These are phyloP conservation scores for Taurulus bubalis DNA, from an alignment of 2,113 vertebrate species.

Conservation along the genomic window DNA sequence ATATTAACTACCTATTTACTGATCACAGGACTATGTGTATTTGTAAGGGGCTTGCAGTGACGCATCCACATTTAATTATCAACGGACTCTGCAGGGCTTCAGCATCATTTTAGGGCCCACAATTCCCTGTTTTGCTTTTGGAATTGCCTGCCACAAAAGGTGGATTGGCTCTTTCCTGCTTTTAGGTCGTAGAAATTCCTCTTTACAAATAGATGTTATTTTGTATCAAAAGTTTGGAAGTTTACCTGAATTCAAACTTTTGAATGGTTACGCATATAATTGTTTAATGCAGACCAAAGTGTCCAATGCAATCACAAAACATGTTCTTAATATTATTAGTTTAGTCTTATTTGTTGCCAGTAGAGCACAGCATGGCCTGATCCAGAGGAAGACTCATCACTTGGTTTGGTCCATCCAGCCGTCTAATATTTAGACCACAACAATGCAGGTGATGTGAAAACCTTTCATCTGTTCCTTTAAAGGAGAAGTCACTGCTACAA, in stretches of 20 bases:
- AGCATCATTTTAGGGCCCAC: neutral
- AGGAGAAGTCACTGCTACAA: constrained; percentile 4
- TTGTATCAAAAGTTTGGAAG: neutral
- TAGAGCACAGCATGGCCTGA: constrained; percentile 46
- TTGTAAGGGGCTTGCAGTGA: neutral
- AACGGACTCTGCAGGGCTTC: neutral
- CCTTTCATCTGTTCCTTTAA: constrained; percentile 33
- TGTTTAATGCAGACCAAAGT: neutral
- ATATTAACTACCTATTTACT: neutral
- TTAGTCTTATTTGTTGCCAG: neutral
- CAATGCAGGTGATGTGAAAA: constrained; percentile 10
- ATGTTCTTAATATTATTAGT: neutral
- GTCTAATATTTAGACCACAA: constrained; percentile 12
- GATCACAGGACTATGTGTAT: too few relatives aligned
- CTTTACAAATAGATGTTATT: neutral
- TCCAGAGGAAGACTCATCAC: constrained; percentile 24
- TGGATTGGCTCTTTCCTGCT: too few relatives aligned
- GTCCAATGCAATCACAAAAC: neutral
- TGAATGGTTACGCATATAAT: neutral
- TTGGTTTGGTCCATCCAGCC: constrained; percentile 23
- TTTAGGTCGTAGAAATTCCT: neutral
- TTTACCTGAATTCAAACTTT: neutral
- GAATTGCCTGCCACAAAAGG: too few relatives aligned
- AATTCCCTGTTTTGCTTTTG: neutral
- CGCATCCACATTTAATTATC: neutral